phyloP scores from a whole-genome alignment of 2,888 invertebrate genomes.

The Platycnemis pennipes region DNA sequence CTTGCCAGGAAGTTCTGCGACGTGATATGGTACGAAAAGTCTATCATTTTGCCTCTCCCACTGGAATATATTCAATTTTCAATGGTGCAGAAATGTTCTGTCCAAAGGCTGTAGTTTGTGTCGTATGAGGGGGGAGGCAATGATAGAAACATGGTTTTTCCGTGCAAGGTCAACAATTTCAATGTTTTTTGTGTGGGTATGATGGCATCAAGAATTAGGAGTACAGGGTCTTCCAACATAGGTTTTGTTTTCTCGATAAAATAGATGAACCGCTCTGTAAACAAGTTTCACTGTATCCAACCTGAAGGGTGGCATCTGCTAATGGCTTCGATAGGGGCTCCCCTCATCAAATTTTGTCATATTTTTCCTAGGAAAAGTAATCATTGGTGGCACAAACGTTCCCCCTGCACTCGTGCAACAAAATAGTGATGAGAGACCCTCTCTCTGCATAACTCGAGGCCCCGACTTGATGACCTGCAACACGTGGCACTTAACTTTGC shows the following conservation, averaged over 20 bases:
- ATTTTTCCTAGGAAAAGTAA: slow-evolving; percentile 60
- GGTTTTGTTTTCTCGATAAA: slow-evolving; percentile 22
- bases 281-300: slow-evolving; percentile 22
- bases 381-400: neutral
- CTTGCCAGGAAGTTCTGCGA: neutral
- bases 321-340: neutral
- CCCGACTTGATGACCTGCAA: neutral
- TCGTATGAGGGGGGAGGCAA: neutral
- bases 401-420: slow-evolving; percentile 43
- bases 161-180: neutral
- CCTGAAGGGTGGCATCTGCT: neutral
- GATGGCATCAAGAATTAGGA: neutral
- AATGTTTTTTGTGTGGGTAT: slow-evolving; percentile 1
- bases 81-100: slow-evolving; percentile 23
- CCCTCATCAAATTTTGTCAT: neutral
- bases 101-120: slow-evolving; percentile 33
- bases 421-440: slow-evolving; percentile 24
- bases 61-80: neutral
- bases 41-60: slow-evolving; percentile 6
- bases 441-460: neutral
- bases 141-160: slow-evolving; percentile 7
- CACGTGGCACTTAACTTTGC: slow-evolving; percentile 27
- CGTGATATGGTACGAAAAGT: neutral
- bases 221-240: neutral
- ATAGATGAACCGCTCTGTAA: neutral